phyloP scores from a whole-genome alignment of 2,113 vertebrate genomes.

The Platysternon megacephalum region DNA sequence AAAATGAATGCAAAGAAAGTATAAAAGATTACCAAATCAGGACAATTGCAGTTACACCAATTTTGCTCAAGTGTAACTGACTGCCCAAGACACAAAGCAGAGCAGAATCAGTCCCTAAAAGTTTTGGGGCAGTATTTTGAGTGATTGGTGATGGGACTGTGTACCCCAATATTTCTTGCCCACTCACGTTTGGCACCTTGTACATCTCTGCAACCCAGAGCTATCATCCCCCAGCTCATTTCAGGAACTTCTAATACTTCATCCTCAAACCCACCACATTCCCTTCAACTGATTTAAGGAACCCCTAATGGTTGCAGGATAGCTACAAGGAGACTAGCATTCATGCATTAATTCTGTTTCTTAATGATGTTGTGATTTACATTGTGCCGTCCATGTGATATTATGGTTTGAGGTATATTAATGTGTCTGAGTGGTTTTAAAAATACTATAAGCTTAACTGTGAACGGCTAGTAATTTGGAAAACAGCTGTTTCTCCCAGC shows the following conservation, averaged over 20 bases:
- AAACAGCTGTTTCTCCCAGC: neutral
- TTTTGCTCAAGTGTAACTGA: neutral
- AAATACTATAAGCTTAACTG: neutral
- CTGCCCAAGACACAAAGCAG: neutral
- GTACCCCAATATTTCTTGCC: neutral
- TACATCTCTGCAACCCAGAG: neutral
- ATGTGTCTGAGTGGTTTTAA: neutral
- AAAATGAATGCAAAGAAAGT: neutral
- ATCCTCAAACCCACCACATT: neutral
- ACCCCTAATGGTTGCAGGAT: neutral
- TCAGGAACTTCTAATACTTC: neutral
- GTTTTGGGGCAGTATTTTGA: neutral
- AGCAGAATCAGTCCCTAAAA: neutral
- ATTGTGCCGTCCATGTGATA: neutral
- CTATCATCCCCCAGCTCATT: neutral
- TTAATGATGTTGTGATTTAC: neutral
- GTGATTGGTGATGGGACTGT: neutral
- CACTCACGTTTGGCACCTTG: neutral
- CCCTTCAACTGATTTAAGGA: neutral
- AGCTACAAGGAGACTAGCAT: neutral
- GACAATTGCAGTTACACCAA: neutral
- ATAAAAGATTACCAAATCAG: neutral
- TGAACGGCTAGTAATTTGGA: neutral
- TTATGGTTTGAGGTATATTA: neutral
- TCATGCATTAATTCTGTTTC: neutral